Percentiles rank a stretch among this genome's conserved stretches.
These are phyloP conservation scores for Notoglanidium macrostoma DNA, from an alignment of 2,797 vertebrate genomes.

Conservation along the genomic window DNA sequence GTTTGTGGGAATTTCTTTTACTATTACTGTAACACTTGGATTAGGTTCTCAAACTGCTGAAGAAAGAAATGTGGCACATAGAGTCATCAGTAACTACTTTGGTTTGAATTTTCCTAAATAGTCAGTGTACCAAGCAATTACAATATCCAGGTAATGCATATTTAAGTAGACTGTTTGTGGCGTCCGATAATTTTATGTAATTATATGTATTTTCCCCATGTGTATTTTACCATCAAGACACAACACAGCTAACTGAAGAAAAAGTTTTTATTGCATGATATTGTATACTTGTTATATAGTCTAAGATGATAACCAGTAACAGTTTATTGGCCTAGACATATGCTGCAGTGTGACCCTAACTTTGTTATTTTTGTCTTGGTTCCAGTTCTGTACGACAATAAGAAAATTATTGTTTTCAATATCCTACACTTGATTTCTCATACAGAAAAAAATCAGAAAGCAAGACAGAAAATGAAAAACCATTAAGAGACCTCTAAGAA, in stretches of 20 bases:
- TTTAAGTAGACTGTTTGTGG: neutral
- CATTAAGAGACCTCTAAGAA: neutral
- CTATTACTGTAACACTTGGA: neutral
- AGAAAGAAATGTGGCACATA: neutral
- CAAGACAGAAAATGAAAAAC: neutral
- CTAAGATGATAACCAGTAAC: neutral
- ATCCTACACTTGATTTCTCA: neutral
- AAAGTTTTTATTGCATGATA: neutral
- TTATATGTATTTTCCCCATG: neutral
- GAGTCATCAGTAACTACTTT: neutral
- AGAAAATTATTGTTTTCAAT: neutral
- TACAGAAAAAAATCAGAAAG: neutral
- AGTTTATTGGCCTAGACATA: neutral
- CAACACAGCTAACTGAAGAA: neutral
- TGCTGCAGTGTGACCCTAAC: neutral
- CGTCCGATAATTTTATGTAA: neutral
- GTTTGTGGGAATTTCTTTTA: neutral
- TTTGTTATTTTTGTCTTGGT: neutral
- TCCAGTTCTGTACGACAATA: neutral
- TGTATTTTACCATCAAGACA: neutral
- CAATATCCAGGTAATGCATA: neutral
- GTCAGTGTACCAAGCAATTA: neutral
- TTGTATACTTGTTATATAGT: neutral
- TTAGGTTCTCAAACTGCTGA: neutral
- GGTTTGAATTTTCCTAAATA: neutral